Conservation (phyloP, 2,113 vertebrate genomes). For the Girardinichthys multiradiatus region DNA sequence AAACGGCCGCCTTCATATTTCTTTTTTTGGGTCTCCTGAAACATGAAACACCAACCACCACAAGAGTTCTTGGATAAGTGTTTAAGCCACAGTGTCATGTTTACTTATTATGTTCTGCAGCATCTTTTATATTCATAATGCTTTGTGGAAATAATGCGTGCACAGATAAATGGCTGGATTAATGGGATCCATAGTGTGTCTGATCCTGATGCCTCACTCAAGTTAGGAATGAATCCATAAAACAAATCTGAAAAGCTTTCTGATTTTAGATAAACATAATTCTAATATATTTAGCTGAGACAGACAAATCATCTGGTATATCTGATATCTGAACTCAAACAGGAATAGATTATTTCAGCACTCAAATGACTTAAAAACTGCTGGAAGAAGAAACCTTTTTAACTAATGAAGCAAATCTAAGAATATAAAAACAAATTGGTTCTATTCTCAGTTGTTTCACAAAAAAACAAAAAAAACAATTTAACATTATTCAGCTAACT, state of each 20-base stretch:
- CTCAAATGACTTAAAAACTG: background rate
- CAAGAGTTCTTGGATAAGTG: conserved; percentile 13
- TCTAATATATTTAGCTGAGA: no score
- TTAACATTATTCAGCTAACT: background rate
- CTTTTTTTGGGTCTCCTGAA: conserved; percentile 29
- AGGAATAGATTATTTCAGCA: background rate
- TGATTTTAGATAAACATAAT: no score
- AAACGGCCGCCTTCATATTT: conserved; percentile 27
- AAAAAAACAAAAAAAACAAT: background rate
- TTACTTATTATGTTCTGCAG: background rate
- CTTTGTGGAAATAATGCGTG: background rate
- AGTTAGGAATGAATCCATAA: no score
- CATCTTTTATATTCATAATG: background rate
- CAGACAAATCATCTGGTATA: no score
- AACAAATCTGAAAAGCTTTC: no score
- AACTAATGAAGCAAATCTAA: background rate
- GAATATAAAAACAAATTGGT: background rate
- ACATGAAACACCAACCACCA: conserved; percentile 1
- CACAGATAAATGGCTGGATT: background rate
- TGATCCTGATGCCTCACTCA: no score
- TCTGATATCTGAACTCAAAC: no score
- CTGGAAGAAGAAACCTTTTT: background rate
- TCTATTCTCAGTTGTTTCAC: background rate
- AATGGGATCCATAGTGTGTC: no score
- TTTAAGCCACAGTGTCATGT: background rate